Base-by-base conservation (phyloP, 2,113 vertebrate species). In the Chamaea fasciata region DNA sequence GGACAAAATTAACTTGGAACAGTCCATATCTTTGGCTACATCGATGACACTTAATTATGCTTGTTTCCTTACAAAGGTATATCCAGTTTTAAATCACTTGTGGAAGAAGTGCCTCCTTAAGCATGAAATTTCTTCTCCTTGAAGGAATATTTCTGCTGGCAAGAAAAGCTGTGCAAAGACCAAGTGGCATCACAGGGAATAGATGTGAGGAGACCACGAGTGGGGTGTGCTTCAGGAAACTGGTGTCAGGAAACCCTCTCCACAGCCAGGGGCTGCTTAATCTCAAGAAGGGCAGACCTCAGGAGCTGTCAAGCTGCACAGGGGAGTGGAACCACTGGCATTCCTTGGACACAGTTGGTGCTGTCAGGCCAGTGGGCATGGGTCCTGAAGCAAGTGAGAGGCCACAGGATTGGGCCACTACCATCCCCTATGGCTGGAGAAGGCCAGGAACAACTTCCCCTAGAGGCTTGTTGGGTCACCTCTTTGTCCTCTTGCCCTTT, bases 1-100 rank as follows among this genome's bases (percentile, higher is more conserved):
- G 91, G 95, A 79, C 91, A 92, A 95, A 97, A 96, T 96, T 95
- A 96, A 96, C 92, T 95, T 87, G 93, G 94, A 96, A 87, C 7
- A 7, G 86, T 85, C 95, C 81, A 8, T 95, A 95, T 95, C 95
- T 97, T 84, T 89, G 91, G 87, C 96, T 94, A 31, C 92, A 88
- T 92, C 79, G 1, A 93, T 62, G 77, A 79, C 81, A 82, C 91
- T 96, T 90, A 91, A 96, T 96, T 97, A 93, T 6, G 35, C 63
- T 68, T 96, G 95, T 92, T 97, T 95, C 95, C 92, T 87, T 90
- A 74, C 95, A 69, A 87, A 95, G 94, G 93, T 90, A 71, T 68
- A 87, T 91, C 83, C 89, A 79, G 83, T 92, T 94, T 83, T 94
- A 96, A 97, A 95, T 96, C 94, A 90, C 56, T 78, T 2, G 3